Conservation (phyloP, 2,888 invertebrate genomes). For the Philonicus albiceps region DNA sequence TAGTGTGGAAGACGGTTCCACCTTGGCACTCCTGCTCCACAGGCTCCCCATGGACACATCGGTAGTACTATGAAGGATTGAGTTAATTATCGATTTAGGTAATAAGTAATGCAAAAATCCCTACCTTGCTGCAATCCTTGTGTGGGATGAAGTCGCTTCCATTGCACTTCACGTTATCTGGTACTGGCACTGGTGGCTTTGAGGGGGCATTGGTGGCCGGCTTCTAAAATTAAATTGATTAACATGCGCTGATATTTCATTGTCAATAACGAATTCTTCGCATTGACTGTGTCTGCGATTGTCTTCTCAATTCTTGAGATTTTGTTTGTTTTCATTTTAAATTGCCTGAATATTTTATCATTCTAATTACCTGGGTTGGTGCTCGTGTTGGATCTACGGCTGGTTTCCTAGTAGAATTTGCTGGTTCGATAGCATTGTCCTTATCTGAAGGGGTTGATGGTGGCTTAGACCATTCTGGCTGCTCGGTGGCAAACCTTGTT, state of each 20-base stretch:
- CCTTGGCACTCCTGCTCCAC: conserved; percentile 76
- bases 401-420: conserved; percentile 52
- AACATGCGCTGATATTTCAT: neutral
- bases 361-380: conserved; percentile 46
- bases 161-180: neutral
- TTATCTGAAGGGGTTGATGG: conserved; percentile 73
- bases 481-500: conserved; percentile 70
- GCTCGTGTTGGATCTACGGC: conserved; percentile 52
- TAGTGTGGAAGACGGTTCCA: conserved; percentile 78
- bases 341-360: neutral
- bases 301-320: neutral
- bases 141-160: neutral
- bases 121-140: neutral
- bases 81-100: neutral
- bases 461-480: conserved; percentile 85
- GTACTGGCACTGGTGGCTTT: conserved; percentile 2
- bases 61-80: conserved; percentile 74
- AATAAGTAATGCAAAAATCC: neutral
- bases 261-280: neutral
- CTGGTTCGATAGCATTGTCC: neutral
- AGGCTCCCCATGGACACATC: conserved; percentile 82
- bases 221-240: neutral
- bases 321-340: neutral
- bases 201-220: conserved; percentile 31
- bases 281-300: neutral